phyloP scores from a whole-genome alignment of 2,113 vertebrate genomes.

The Paraplagusia blochii region DNA sequence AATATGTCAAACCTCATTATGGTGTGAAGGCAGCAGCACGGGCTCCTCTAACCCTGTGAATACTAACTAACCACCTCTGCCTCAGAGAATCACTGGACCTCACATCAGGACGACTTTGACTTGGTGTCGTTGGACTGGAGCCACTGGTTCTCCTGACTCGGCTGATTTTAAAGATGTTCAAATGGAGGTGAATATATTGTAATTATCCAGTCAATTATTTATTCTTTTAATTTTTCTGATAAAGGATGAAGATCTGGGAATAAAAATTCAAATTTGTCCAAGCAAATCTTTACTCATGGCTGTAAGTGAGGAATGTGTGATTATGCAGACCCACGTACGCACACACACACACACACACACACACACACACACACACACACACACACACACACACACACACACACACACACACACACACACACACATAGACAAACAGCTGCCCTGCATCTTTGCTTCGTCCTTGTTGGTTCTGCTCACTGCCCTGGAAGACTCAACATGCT shows the following conservation, averaged over 20 bases:
- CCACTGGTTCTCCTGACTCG: conserved; percentile 53
- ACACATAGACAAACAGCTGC: conserved; percentile 20
- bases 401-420: conserved; percentile 14
- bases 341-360: conserved; percentile 27
- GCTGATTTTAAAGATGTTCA: conserved; percentile 55
- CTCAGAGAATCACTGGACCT: no score
- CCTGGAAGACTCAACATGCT: conserved; percentile 58
- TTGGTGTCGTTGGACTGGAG: conserved; percentile 57
- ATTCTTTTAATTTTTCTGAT: conserved; percentile 40
- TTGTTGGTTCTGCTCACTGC: conserved; percentile 63
- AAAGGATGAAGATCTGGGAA: conserved; percentile 39
- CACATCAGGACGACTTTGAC: conserved; percentile 68
- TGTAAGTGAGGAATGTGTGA: conserved; percentile 40
- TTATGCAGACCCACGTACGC: conserved; percentile 43
- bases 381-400: conserved; percentile 19
- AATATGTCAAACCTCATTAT: conserved; percentile 72
- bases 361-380: conserved; percentile 17
- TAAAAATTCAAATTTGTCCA: conserved; percentile 34
- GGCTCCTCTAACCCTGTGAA: conserved; percentile 58
- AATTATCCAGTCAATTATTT: conserved; percentile 40
- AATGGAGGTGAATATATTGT: conserved; percentile 63
- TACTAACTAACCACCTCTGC: no score
- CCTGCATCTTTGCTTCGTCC: conserved; percentile 50
- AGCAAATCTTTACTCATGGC: conserved; percentile 43
- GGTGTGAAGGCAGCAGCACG: conserved; percentile 63